Base-by-base conservation (phyloP, 2,888 invertebrate genomes). In the Phytoseiulus persimilis region DNA sequence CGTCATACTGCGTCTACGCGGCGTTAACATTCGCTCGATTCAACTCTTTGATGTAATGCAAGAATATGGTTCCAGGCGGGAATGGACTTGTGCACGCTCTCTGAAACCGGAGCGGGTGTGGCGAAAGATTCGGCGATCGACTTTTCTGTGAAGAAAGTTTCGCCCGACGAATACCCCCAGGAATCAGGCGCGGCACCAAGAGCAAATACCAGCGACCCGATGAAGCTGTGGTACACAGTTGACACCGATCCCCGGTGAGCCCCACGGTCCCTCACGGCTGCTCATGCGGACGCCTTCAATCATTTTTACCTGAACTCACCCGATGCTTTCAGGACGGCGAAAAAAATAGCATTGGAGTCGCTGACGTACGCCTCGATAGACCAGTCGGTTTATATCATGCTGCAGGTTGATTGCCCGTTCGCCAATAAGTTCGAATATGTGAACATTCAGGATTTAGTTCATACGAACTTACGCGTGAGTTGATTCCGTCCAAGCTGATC, bases 191-290 rank as follows among this genome's bases (percentile, higher is more conserved):
- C 87, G 6, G 33, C 33, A 39, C 39, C n/a, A 9, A 32, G 45
- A 33, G 28, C 87, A 31, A 87, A 87, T 31, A 32, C 87, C 28
- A 45, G 87, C 18, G 87, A 87, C 31, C 87, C 87, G 5, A 87
- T 87, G 87, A 33, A 45, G 31, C 45, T 87, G 32, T 87, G 87
- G 87, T 87, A 87, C 87, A 87, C 87, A 87, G 87, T 87, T 9
- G 87, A 87, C 33, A 87, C 87, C 6, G 87, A 87, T 45, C 87
- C 87, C 28, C 28, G 87, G 87, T 87, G 2, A 32, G 84, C 2
- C 33, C 31, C n/a, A 3, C 6, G 3, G 31, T 14, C 14, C 83
- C 6, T 83, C 31, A 31, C n/a, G 14, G 6, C 14, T 9, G 5
- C 39, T 39, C 3, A 9, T 39, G 3, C 39, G 83, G 31, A 83